Evolutionary conservation across 1,140 invertebrate species (phyloP), one percentile per base, ranked within the genome.

Genomic region (Hydropsyche tenuis): DNA sequence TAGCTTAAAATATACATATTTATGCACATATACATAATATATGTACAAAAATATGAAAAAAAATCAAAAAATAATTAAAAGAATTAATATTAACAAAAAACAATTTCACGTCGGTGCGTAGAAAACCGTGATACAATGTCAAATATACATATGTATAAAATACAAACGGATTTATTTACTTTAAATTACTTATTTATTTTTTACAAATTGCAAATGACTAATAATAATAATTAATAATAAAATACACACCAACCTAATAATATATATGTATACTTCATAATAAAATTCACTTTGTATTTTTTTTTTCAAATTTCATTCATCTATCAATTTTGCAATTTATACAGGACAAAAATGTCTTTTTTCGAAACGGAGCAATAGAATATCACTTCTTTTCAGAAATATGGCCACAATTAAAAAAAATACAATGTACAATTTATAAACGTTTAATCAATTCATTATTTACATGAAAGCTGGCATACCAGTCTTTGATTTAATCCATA

Each of bases 111-210:
- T 69, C 30, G 60, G 72, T 76, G 75, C 75, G 51, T 46, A 72
- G 51, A 73, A 73, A 74, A 74, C 75, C n/a, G 72, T 73, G 72
- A 73, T 76, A 66, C 69, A 60, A 70, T 23, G 37, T 63, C 20
- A 60, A n/a, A 23, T 60, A 48, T 70, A 62, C 51, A 76, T 65
- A 73, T 56, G 66, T 73, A 72, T 72, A 75, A 65, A 73, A 72
- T 73, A 74, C 75, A 74, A 74, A 72, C 48, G 37, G 65, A 53
- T 73, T 60, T 63, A 62, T 45, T 46, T 65, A 73, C 64, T 56
- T 65, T 42, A 63, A 66, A 66, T 66, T 43, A 45, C 27, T 37
- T 30, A 63, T 63, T 66, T 45, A 73, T 73, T 66, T 66, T 20
- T 63, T 64, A 56, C 43, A 48, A 63, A 69, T 69, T 69, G 66